Evolutionary conservation across 2,113 vertebrate species (phyloP), one percentile per base, ranked within the genome.

Genomic region (Myrmophylax atrothorax): DNA sequence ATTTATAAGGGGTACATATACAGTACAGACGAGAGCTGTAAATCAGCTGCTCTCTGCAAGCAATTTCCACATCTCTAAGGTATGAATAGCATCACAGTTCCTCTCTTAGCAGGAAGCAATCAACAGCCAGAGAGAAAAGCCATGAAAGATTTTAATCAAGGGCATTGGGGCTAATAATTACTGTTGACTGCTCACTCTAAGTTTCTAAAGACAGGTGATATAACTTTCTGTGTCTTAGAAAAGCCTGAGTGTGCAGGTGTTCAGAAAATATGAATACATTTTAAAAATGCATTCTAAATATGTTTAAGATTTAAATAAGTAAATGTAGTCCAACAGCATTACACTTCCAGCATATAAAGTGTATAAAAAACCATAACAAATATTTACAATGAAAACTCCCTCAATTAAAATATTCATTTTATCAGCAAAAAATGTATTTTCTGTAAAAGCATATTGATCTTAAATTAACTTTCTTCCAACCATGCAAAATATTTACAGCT

Each of bases 61-160:
- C 7, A 18, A 60, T 81, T 86, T 77, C 72, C 44, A 55, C 35
- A 26, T 28, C 63, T 87, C 50, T 15, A 14, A 66, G 22, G 52
- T 10, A 63, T 0, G 8, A 76, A 35, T 20, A 53, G 35, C 38
- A 10, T 40, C 72, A 56, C 0, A 0, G 50, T 35, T 70, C 59
- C 35, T 62, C 38, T 90, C 63, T 24, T 38, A 52, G 52, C 50
- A 83, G 87, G 67, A 55, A 47, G 55, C 12, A 52, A 89, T 81
- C 68, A 77, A 35, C n/a, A 76, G 62, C 47, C 9, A 5, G 50
- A 68, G 72, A 70, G 33, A 93, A 94, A 88, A 88, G 29, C 37
- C 68, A 38, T 31, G 38, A 31, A 67, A 29, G 26, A 10, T 68
- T 90, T 80, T 73, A 77, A 86, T 86, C 72, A 76, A 18, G 69